Evolutionary conservation across 2,888 invertebrate species (phyloP).

Genomic region (Perithous albicinctus): DNA sequence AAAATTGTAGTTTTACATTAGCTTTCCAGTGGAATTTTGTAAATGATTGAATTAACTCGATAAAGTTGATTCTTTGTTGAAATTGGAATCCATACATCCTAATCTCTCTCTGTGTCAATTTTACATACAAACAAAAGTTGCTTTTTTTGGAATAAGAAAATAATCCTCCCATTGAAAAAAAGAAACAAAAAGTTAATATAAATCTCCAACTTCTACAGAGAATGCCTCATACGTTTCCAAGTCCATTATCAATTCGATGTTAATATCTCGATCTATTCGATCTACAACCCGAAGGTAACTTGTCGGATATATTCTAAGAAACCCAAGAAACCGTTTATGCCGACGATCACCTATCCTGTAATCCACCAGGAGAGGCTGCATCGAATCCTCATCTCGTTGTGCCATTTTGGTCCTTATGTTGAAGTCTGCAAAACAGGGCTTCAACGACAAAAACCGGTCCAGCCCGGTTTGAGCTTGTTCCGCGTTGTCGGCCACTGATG

Average conservation of each 20-base stretch:
- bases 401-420: slow-evolving; percentile 59
- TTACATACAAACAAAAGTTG: too few species aligned
- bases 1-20: too few species aligned
- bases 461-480: slow-evolving; percentile 53
- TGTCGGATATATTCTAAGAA: slow-evolving; percentile 32
- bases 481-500: slow-evolving; percentile 36
- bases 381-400: slow-evolving; percentile 57
- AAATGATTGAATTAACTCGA: too few species aligned
- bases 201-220: too few species aligned
- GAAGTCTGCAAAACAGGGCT: slow-evolving; percentile 22
- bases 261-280: background rate
- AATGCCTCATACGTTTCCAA: background rate
- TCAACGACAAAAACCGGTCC: slow-evolving; percentile 55
- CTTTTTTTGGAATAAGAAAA: too few species aligned
- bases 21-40: too few species aligned
- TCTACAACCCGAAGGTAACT: background rate
- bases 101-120: too few species aligned
- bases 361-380: slow-evolving; percentile 38
- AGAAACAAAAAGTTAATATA: too few species aligned
- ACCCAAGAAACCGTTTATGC: slow-evolving; percentile 44
- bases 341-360: slow-evolving; percentile 10
- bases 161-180: too few species aligned
- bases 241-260: background rate
- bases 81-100: too few species aligned
- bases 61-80: too few species aligned